Base-by-base conservation (phyloP, 1,140 invertebrate genomes). In the Cotesia vestalis region DNA sequence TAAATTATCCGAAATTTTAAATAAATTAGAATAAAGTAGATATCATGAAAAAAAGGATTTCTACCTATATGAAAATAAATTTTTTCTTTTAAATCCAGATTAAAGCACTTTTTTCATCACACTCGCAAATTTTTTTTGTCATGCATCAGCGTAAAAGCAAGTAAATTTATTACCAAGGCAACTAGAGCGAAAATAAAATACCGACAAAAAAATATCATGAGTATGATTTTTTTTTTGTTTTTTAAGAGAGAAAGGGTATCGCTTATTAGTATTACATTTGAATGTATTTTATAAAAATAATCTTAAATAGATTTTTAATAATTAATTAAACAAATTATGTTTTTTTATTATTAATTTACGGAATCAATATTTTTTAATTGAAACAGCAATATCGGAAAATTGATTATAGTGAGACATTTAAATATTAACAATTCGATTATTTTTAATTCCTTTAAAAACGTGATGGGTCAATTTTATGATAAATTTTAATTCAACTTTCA, bases 131-230 rank as follows among this genome's bases (percentile, higher is more conserved):
- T 46, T 68, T 68, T 35, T 57, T 60, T 57, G 59, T 57, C 34
- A 34, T 68, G 14, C 52, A 38, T 55, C 27, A 53, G 27, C 51
- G 27, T 68, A 68, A 67, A 69, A 55, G 36, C n/a, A 14, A 59
- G 57, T 59, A 14, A 40, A 69, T 69, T 69, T 59, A 60, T 60
- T 38, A 57, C 55, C 36, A 9, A 4, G 55, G 35, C 55, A 69
- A 69, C n/a, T 69, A 69, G 67, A 69, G 55, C 67, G 53, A 14
- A 60, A 69, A 60, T 40, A 60, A 69, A 46, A 55, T 38, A n/a
- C 46, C 11, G 14, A 53, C 40, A 60, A 60, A 69, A 40, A 59
- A 59, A 59, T 59, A 4, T 59, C 57, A 59, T 55, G 17, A 20
- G 57, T 27, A 17, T 59, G 57, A 59, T 20, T 20, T 59, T 59